These are phyloP conservation scores for Phyllotis vaccarum DNA, from an alignment of 2,797 vertebrate species.

Conservation along the genomic window DNA sequence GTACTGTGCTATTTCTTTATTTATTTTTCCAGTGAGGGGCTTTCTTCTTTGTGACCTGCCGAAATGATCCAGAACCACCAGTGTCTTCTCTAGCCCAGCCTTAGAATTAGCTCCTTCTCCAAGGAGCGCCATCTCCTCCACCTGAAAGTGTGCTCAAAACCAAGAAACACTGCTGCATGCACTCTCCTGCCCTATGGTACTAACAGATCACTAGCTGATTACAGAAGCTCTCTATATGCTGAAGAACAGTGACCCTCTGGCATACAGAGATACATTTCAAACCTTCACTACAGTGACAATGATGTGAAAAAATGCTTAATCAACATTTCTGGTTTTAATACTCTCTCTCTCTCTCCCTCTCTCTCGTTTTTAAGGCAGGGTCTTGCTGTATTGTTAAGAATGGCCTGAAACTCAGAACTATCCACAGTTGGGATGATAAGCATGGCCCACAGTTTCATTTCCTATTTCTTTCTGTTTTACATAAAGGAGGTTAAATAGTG, in stretches of 20 bases:
- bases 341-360: no score
- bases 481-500: background rate
- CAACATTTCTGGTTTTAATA: background rate
- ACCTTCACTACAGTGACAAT: background rate
- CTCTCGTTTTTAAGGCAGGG: background rate
- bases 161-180: background rate
- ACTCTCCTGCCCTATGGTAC: background rate
- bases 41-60: background rate
- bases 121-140: background rate
- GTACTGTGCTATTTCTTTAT: background rate
- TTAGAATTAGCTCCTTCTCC: background rate
- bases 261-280: background rate
- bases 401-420: background rate
- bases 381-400: background rate
- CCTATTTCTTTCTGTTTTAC: background rate
- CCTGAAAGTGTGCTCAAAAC: background rate
- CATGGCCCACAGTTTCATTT: background rate
- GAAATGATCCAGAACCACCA: background rate
- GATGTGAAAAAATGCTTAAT: background rate
- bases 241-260: background rate
- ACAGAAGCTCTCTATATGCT: background rate
- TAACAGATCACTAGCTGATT: background rate
- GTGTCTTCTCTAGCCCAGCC: background rate
- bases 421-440: background rate
- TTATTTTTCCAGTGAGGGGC: background rate